Evolutionary conservation across 2,797 vertebrate genomes (phyloP), one percentile per base, ranked within the genome.

Genomic region (Australoheros facetus): DNA sequence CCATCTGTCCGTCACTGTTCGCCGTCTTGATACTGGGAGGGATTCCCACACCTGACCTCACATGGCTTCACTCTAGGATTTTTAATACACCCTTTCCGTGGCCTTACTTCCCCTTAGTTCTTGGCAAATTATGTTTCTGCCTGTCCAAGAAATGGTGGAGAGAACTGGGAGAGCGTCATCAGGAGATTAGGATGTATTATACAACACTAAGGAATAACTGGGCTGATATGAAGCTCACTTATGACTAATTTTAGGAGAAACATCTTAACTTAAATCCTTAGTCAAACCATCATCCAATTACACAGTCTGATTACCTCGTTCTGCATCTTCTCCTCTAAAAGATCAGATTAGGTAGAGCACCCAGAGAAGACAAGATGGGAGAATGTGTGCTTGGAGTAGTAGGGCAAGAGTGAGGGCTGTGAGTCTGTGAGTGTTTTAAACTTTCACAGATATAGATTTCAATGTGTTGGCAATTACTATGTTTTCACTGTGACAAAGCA

Each of bases 141-240:
- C 79, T 83, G 74, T 80, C 77, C 75, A 60, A 32, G 28, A 73
- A 76, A 80, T 75, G 62, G 45, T 23, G 56, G 34, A 55, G 30
- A 81, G 84, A 91, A 80, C 86, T 88, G 60, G 59, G 86, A 74
- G 54, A 86, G 77, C 78, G 71, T 83, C 73, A 57, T 71, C 56
- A 80, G 77, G 88, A 92, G 83, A 84, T 91, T 76, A 78, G 71
- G 85, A 89, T 85, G 89, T 74, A 92, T 94, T 88, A 86, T 73
- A 86, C 79, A 86, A 51, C 3, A 71, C 62, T 56, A 56, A 81
- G 71, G 34, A 75, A 88, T 84, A 82, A 84, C 72, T 77, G 34
- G 55, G 83, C 74, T 78, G 80, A 88, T 72, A 21, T 28, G 71
- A 77, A 80, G 80, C 70, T 79, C 55, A 85, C 73, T 75, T 82